Conservation (phyloP, 2,113 vertebrate genomes). For the Rhynchopsitta pachyrhyncha region DNA sequence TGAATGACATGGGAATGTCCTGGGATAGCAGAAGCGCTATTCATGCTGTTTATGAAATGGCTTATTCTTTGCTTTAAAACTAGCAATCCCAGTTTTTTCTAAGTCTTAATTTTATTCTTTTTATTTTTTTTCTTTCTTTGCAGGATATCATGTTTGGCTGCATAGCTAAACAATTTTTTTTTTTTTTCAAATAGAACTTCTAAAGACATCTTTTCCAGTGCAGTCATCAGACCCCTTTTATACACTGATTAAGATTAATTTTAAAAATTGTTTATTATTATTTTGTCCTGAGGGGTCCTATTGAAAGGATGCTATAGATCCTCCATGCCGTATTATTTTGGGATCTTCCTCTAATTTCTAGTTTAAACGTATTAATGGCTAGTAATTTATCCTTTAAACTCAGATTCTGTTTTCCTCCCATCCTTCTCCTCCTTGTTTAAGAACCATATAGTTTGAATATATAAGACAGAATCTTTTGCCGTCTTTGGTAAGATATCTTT, state of each 20-base stretch:
- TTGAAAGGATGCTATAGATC: background rate
- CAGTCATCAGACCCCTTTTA: background rate
- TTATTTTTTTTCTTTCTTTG: background rate
- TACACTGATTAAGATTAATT: background rate
- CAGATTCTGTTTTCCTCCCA: background rate
- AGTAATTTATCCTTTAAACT: background rate
- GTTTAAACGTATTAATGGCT: background rate
- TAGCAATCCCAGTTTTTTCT: background rate
- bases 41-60: background rate
- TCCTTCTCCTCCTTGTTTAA: background rate
- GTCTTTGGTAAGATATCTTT: background rate
- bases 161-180: background rate
- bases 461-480: background rate
- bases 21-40: background rate
- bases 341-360: background rate
- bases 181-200: background rate
- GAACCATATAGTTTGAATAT: fast-evolving
- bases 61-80: background rate
- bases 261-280: background rate
- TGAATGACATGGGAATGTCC: background rate
- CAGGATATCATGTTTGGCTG: background rate
- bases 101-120: background rate
- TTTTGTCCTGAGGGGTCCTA: background rate
- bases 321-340: background rate
- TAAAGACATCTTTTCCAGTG: background rate